Evolutionary conservation across 1,140 invertebrate species (phyloP).

Genomic region (Dicyema japonicum): DNA sequence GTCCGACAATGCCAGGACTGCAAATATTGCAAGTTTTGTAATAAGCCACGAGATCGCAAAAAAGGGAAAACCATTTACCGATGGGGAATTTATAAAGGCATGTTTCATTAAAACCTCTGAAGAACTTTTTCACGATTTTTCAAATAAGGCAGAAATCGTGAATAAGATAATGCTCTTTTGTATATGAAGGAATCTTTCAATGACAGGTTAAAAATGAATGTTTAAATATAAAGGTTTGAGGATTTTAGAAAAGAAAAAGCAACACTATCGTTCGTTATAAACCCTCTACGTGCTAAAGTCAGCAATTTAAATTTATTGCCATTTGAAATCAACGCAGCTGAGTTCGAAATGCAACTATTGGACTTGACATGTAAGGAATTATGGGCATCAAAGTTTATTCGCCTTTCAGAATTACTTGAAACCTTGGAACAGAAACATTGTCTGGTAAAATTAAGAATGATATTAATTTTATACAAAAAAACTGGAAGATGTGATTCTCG

Average conservation of each 20-base stretch:
- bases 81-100: not conserved
- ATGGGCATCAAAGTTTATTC: not conserved
- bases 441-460: not conserved
- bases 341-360: not conserved
- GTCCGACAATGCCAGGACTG: not conserved
- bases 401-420: not conserved
- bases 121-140: slow-evolving; percentile 1
- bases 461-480: not conserved
- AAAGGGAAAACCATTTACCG: not conserved
- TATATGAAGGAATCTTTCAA: no score
- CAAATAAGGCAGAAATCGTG: not conserved
- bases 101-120: not conserved
- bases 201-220: no score
- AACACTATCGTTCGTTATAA: not conserved
- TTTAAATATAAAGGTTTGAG: not conserved
- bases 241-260: not conserved
- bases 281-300: not conserved
- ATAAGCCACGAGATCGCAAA: not conserved
- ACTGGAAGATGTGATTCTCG: not conserved
- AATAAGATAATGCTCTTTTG: no score
- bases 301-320: not conserved
- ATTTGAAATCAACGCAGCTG: not conserved
- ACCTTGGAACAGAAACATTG: not conserved
- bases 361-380: not conserved
- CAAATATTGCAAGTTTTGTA: not conserved